Conservation (phyloP, 2,888 invertebrate genomes). For the Phania funesta region DNA sequence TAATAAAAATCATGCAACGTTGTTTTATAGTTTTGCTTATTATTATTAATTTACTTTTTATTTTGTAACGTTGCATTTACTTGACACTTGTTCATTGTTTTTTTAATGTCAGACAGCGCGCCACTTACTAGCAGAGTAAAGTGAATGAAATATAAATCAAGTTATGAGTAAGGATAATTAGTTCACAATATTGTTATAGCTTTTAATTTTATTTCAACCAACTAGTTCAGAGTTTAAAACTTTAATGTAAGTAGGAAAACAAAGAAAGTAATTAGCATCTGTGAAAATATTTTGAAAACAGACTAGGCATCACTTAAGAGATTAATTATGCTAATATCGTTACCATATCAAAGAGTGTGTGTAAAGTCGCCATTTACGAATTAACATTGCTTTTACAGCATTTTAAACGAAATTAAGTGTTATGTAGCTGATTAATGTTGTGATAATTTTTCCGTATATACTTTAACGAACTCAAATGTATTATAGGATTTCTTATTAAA, state of each 20-base stretch:
- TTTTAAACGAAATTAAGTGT: no score
- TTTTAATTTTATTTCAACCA: background rate
- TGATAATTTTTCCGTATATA: no score
- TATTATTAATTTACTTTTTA: slow-evolving; percentile 23
- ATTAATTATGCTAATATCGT: background rate
- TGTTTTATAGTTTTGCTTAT: slow-evolving; percentile 3
- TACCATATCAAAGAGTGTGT: background rate
- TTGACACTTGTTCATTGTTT: slow-evolving; percentile 17
- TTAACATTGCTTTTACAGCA: no score
- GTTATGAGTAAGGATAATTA: background rate
- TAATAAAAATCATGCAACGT: background rate
- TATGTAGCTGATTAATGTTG: no score
- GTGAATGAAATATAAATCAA: no score
- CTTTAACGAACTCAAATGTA: no score
- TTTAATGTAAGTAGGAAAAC: background rate
- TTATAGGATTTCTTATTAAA: no score
- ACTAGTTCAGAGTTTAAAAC: background rate
- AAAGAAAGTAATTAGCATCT: background rate
- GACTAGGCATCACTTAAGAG: slow-evolving; percentile 28
- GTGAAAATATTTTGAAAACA: background rate
- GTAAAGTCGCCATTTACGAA: no score
- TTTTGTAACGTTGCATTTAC: slow-evolving; percentile 50
- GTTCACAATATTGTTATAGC: background rate
- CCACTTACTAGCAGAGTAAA: background rate
- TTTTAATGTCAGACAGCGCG: slow-evolving; percentile 11